Evolutionary conservation across 1,140 invertebrate species (phyloP).

Genomic region (Drosophila albomicans): DNA sequence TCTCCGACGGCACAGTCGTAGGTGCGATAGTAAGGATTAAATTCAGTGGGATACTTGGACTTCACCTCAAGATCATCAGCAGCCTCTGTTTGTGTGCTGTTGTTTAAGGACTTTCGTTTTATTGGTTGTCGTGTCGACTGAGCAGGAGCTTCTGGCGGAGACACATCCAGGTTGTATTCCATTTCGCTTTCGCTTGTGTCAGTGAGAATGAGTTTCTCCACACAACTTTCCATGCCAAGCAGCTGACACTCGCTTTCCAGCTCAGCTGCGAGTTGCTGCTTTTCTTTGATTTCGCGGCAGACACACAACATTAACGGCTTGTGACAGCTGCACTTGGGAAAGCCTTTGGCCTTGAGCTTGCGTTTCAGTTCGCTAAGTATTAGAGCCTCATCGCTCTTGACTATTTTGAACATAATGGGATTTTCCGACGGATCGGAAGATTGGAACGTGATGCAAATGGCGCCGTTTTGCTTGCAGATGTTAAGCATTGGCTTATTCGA

Average conservation of each 20-base stretch:
- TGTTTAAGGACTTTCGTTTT: conserved; percentile 23
- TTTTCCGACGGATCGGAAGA: conserved; percentile 25
- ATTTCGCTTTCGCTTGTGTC: conserved; percentile 80
- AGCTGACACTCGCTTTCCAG: conserved; percentile 61
- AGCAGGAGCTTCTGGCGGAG: conserved; percentile 56
- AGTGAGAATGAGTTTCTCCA: conserved; percentile 56
- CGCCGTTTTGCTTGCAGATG: conserved; percentile 70
- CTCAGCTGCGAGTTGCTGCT: conserved; percentile 46
- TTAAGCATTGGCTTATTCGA: conserved; percentile 54
- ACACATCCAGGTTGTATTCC: conserved; percentile 76
- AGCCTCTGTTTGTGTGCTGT: conserved; percentile 63
- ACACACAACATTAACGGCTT: conserved; percentile 65
- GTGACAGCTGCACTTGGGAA: conserved; percentile 71
- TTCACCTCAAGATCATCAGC: conserved; percentile 14
- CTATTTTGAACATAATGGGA: conserved; percentile 71
- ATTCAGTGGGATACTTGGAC: conserved; percentile 44
- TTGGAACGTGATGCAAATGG: conserved; percentile 66
- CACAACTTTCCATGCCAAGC: conserved; percentile 43
- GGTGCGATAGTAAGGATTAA: conserved; percentile 28
- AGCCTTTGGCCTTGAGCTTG: conserved; percentile 66
- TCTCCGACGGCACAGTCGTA: conserved; percentile 59
- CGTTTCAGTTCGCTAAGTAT: conserved; percentile 59
- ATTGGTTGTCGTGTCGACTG: background rate
- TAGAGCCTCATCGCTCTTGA: conserved; percentile 61
- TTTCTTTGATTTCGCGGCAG: conserved; percentile 62